Evolutionary conservation across 92 coral and sea anemone genomes (phyloP).

Genomic region (Metridium senile): DNA sequence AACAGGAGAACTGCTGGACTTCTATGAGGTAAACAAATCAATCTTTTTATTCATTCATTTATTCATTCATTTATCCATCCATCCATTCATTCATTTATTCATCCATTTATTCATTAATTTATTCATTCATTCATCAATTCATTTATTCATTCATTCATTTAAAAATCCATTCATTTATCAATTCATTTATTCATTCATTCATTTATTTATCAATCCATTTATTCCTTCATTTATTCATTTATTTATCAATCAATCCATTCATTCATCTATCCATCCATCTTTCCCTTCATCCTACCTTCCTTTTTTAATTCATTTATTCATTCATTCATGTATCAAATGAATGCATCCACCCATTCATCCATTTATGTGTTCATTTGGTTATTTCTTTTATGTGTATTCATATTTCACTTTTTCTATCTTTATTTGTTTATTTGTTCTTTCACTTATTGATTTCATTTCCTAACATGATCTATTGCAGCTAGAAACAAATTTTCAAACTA

Average conservation of each 20-base stretch:
- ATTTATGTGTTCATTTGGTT: background rate
- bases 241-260: background rate
- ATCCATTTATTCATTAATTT: too few relatives aligned
- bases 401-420: background rate
- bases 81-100: background rate
- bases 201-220: background rate
- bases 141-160: background rate
- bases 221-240: background rate
- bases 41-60: background rate
- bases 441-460: background rate
- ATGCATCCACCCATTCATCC: background rate
- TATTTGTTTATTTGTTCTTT: background rate
- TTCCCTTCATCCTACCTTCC: background rate
- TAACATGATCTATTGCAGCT: too few relatives aligned
- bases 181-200: background rate
- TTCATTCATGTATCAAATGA: background rate
- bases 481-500: background rate
- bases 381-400: too few relatives aligned
- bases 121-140: background rate
- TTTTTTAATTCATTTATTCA: background rate
- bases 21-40: conserved; percentile 72
- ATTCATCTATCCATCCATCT: background rate
- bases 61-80: background rate
- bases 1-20: conserved; percentile 91
- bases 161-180: too few relatives aligned